Evolutionary conservation across 53 echinoderm and acorn worm species (phyloP), one percentile per base, ranked within the genome.

Genomic region (Crossaster papposus): DNA sequence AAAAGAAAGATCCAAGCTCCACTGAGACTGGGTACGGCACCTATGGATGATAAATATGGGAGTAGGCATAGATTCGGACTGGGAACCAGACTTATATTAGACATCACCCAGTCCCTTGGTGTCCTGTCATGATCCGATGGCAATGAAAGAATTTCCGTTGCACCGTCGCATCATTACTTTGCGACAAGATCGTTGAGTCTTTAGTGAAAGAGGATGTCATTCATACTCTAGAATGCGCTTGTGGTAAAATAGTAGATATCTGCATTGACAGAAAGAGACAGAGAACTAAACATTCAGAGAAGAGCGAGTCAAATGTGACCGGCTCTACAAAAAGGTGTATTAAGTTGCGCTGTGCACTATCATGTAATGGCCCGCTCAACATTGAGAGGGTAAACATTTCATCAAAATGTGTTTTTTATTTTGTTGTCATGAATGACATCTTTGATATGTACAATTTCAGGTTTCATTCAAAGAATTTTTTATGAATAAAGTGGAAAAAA

Each of bases 241-340:
- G 89, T 97, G 97, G 85, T 97, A 97, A 72, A 97, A 97, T 72
- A 97, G 90, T 72, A 97, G 86, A 81, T 97, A 97, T 65, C 97
- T 95, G 94, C 20, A 72, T n/a, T n/a, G n/a, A n/a, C n/a, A n/a
- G n/a, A n/a, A 44, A 14, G 63, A 79, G 64, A 95, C 22, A 78
- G 53, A 79, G 28, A 35, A 68, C 89, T 73, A 7, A 44, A 44
- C 44, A 44, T 5, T 44, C 44, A 7, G 44, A 44, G 44, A 1
- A 44, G 44, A 44, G 44, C n/a, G n/a, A n/a, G n/a, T n/a, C n/a
- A n/a, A n/a, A n/a, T n/a, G n/a, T n/a, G n/a, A n/a, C n/a, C n/a
- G n/a, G n/a, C n/a, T n/a, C n/a, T n/a, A n/a, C n/a, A n/a, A n/a
- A n/a, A n/a, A n/a, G n/a, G n/a, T n/a, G n/a, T n/a, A n/a, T n/a